phyloP scores from a whole-genome alignment of 2,797 vertebrate species.

The Myripristis murdjan region DNA sequence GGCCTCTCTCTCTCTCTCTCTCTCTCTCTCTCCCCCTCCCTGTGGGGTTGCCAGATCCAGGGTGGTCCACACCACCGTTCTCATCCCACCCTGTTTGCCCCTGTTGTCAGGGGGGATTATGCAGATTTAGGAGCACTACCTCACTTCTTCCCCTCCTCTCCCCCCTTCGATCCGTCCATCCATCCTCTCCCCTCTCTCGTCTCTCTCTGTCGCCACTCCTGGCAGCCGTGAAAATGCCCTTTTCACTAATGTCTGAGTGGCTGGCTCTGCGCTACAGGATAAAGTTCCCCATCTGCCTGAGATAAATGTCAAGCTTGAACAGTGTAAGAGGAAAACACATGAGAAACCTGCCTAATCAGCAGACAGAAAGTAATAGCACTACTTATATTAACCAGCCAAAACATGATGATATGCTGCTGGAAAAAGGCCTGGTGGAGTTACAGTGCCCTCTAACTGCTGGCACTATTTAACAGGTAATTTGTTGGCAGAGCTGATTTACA shows the following conservation, averaged over 20 bases:
- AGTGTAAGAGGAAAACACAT: not conserved
- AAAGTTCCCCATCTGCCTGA: constrained; percentile 4
- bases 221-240: not conserved
- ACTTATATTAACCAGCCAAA: not conserved
- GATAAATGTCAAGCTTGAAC: constrained; percentile 22
- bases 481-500: not conserved
- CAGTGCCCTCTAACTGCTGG: not conserved
- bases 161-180: constrained; percentile 16
- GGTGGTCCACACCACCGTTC: constrained; percentile 41
- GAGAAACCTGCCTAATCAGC: not conserved
- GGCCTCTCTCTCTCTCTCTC: constrained; percentile 8
- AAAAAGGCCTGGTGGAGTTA: constrained; percentile 11
- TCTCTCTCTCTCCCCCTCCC: constrained; percentile 19
- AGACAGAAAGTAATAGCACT: not conserved
- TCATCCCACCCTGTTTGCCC: constrained; percentile 16
- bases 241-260: constrained; percentile 16
- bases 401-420: not conserved
- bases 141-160: constrained; percentile 5
- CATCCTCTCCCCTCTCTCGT: not conserved
- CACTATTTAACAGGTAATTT: not conserved
- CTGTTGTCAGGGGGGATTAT: constrained; percentile 42
- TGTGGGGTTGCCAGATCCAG: constrained; percentile 52
- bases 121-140: constrained; percentile 47
- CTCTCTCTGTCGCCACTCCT: not conserved
- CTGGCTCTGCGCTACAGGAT: not conserved